Conservation (phyloP, 2,113 vertebrate species). For the Scartelaos histophorus region DNA sequence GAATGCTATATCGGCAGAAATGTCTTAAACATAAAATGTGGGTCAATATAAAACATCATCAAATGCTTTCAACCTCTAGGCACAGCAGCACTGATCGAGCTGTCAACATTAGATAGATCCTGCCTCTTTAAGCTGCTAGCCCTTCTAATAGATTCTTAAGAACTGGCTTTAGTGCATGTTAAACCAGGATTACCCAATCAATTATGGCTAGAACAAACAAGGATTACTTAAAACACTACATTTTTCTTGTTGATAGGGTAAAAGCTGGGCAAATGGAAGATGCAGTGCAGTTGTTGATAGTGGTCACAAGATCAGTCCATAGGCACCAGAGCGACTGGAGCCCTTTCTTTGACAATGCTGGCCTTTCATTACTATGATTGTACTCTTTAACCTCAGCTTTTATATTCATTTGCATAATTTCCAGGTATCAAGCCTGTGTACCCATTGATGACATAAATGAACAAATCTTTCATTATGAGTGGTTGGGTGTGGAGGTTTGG, state of each 20-base stretch:
- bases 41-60: conserved; percentile 36
- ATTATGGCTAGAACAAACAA: conserved; percentile 84
- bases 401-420: neutral
- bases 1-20: conserved; percentile 8
- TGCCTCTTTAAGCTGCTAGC: conserved; percentile 80
- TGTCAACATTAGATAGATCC: conserved; percentile 74
- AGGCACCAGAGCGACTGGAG: conserved; percentile 20
- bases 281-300: conserved; percentile 56
- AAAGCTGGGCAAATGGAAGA: conserved; percentile 74
- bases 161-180: conserved; percentile 85
- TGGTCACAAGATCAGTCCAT: conserved; percentile 43
- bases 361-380: neutral
- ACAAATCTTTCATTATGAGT: conserved; percentile 17
- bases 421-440: neutral
- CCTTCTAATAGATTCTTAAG: conserved; percentile 85
- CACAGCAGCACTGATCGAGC: conserved; percentile 51
- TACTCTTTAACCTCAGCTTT: neutral
- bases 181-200: conserved; percentile 87
- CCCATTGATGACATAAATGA: neutral
- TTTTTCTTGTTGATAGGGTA: conserved; percentile 80
- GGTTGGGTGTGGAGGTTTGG: conserved; percentile 46
- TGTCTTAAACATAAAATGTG: conserved; percentile 9
- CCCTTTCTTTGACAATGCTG: neutral
- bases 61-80: conserved; percentile 48
- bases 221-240: conserved; percentile 87